These are phyloP conservation scores for Solen grandis DNA, from an alignment of 1,140 invertebrate species.

Conservation along the genomic window DNA sequence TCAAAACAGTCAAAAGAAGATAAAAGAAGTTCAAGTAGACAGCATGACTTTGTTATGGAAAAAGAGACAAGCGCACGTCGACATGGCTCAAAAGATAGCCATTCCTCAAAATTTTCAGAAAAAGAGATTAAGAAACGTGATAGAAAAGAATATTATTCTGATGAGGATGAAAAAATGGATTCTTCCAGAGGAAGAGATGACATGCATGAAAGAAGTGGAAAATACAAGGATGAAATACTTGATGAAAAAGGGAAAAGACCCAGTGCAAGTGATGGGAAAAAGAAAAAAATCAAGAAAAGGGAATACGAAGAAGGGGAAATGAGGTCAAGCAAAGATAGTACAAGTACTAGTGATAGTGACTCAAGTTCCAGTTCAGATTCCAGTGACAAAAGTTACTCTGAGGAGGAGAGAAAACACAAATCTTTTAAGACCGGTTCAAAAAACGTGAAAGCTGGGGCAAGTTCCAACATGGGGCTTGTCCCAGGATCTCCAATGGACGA, in stretches of 20 bases:
- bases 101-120: background rate
- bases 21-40: background rate
- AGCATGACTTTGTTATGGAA: background rate
- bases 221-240: background rate
- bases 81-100: background rate
- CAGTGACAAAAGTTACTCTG: constrained; percentile 19
- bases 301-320: background rate
- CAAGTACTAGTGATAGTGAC: background rate
- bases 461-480: constrained; percentile 52
- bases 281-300: background rate
- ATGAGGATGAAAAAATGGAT: constrained; percentile 1
- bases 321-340: background rate
- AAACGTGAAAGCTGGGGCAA: constrained; percentile 56
- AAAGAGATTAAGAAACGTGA: background rate
- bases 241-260: constrained; percentile 16
- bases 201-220: background rate
- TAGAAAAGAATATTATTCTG: background rate
- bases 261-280: background rate
- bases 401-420: background rate
- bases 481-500: constrained; percentile 50
- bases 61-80: constrained; percentile 4
- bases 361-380: constrained; percentile 45
- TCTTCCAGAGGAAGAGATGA: background rate
- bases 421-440: constrained; percentile 46
- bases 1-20: background rate